A percentile compares a stretch with the other conserved stretches of the same genome.
Evolutionary conservation across 2,797 vertebrate species (phyloP).

Genomic region (Schizopygopsis pylzovi): DNA sequence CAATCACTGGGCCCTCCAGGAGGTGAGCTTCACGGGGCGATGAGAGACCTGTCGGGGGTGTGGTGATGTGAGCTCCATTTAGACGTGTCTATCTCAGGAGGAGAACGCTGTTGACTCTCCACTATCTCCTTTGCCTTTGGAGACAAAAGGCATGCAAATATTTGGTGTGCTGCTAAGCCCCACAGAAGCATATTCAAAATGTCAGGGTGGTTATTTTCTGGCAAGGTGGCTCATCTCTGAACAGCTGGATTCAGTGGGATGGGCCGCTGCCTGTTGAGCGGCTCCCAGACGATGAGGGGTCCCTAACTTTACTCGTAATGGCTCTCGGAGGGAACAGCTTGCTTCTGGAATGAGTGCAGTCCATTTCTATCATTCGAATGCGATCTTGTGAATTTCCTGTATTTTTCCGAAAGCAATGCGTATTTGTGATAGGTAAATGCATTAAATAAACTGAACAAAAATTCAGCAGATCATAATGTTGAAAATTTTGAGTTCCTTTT

Average conservation of each 20-base stretch:
- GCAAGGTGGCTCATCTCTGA: constrained; percentile 60
- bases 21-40: constrained; percentile 73
- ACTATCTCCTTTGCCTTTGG: constrained; percentile 64
- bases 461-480: not conserved
- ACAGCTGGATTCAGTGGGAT: constrained; percentile 65
- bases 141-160: constrained; percentile 80
- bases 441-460: not conserved
- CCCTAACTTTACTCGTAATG: constrained; percentile 20
- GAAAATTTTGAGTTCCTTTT: not conserved
- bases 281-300: not conserved
- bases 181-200: constrained; percentile 73
- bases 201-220: constrained; percentile 67
- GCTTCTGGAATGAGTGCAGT: not conserved
- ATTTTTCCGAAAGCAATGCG: not conserved
- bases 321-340: constrained; percentile 17
- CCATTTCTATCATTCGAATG: not conserved
- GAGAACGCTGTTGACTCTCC: constrained; percentile 70
- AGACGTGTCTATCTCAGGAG: constrained; percentile 73
- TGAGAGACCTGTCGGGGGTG: constrained; percentile 76
- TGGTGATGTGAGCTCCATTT: constrained; percentile 77
- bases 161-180: constrained; percentile 64
- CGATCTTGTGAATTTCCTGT: not conserved
- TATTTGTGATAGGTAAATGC: not conserved
- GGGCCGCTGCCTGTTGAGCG: constrained; percentile 44
- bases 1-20: constrained; percentile 79